These are phyloP conservation scores for Hemitrygon akajei DNA, from an alignment of 2,797 vertebrate genomes.

Conservation along the genomic window DNA sequence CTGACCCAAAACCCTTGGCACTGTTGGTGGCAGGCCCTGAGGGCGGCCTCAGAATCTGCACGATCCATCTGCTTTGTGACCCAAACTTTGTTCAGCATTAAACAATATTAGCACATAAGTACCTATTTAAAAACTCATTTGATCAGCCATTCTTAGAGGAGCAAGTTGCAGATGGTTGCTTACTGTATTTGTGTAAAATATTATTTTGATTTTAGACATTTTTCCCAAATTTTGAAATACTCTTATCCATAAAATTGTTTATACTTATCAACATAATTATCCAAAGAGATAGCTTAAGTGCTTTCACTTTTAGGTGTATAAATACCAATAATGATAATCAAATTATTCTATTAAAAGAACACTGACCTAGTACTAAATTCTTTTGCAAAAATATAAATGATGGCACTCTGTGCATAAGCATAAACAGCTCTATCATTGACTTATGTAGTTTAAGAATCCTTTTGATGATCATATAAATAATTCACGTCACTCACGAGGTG, in stretches of 20 bases:
- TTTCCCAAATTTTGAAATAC: not conserved
- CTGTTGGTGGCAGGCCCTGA: not conserved
- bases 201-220: not conserved
- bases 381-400: constrained; percentile 12
- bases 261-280: not conserved
- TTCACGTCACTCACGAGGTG: constrained; percentile 74
- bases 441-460: constrained; percentile 67
- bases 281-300: not conserved
- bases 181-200: not conserved
- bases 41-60: too few species aligned
- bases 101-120: not conserved
- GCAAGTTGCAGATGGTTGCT: not conserved
- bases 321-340: not conserved
- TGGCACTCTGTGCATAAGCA: constrained; percentile 52
- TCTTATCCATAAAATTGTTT: not conserved
- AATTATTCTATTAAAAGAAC: not conserved
- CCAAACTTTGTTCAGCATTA: not conserved
- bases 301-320: not conserved
- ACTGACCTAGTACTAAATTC: not conserved
- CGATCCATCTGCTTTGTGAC: not conserved
- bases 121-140: not conserved
- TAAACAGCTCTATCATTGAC: constrained; percentile 59
- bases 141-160: not conserved
- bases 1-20: not conserved
- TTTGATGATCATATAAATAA: constrained; percentile 85